phyloP scores from a whole-genome alignment of 2,797 vertebrate species.

The Myripristis jacobus region DNA sequence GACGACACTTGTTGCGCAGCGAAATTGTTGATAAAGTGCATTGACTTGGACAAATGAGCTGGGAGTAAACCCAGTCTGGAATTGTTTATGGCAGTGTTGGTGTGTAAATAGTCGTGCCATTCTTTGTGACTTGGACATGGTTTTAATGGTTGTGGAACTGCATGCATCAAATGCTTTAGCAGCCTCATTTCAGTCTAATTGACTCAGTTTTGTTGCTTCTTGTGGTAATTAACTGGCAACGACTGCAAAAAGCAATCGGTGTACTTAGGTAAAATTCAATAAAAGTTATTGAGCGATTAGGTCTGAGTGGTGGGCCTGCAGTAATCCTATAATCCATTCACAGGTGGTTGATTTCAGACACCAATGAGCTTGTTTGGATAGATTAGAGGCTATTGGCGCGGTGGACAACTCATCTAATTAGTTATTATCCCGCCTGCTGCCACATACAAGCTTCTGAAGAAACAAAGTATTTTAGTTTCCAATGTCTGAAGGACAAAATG shows the following conservation, averaged over 20 bases:
- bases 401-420: neutral
- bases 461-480: neutral
- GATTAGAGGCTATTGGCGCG: neutral
- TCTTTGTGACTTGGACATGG: neutral
- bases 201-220: neutral
- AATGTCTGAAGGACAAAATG: slow-evolving; percentile 1
- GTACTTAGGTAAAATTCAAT: too few relatives aligned
- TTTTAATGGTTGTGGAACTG: too few relatives aligned
- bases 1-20: slow-evolving; percentile 62
- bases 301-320: too few relatives aligned
- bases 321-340: too few relatives aligned
- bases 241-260: too few relatives aligned
- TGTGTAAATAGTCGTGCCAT: too few relatives aligned
- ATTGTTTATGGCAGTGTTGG: neutral
- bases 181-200: too few relatives aligned
- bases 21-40: slow-evolving; percentile 25
- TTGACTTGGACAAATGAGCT: neutral
- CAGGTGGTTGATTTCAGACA: too few relatives aligned
- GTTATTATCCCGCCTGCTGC: slow-evolving; percentile 1
- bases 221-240: too few relatives aligned
- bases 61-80: neutral
- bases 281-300: too few relatives aligned
- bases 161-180: too few relatives aligned
- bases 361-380: too few relatives aligned
- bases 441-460: neutral